Evolutionary conservation across 2,113 vertebrate genomes (phyloP).

Genomic region (Connochaetes taurinus): DNA sequence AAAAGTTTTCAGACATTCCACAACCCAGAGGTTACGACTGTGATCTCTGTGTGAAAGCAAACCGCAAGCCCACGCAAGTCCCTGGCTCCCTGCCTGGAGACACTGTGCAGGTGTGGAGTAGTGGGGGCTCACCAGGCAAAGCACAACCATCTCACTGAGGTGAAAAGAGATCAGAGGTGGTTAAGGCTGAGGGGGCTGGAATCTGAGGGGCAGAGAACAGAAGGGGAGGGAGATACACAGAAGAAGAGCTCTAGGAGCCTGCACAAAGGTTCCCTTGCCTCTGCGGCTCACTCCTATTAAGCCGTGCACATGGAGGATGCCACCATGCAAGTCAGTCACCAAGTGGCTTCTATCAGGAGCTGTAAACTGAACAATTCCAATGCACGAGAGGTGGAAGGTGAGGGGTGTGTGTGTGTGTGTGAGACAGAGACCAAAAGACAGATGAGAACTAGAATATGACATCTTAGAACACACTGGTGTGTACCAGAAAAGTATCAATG

Average conservation of each 20-base stretch:
- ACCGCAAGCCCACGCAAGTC: not conserved
- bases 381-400: not conserved
- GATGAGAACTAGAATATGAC: not conserved
- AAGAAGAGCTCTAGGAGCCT: not conserved
- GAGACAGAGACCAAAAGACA: not conserved
- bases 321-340: not conserved
- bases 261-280: fast-evolving
- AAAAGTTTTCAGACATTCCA: not conserved
- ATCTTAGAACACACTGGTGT: not conserved
- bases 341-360: not conserved
- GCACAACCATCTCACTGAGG: not conserved
- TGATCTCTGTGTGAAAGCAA: not conserved
- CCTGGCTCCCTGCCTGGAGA: not conserved
- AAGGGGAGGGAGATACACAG: not conserved
- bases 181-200: not conserved
- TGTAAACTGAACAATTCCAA: not conserved
- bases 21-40: not conserved
- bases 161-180: not conserved
- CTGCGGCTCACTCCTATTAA: not conserved
- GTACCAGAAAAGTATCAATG: not conserved
- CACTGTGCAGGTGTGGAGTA: not conserved
- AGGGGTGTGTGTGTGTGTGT: not conserved
- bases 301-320: fast-evolving
- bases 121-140: not conserved
- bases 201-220: not conserved